phyloP scores from a whole-genome alignment of 2,113 vertebrate genomes.

The Callionymus lyra region DNA sequence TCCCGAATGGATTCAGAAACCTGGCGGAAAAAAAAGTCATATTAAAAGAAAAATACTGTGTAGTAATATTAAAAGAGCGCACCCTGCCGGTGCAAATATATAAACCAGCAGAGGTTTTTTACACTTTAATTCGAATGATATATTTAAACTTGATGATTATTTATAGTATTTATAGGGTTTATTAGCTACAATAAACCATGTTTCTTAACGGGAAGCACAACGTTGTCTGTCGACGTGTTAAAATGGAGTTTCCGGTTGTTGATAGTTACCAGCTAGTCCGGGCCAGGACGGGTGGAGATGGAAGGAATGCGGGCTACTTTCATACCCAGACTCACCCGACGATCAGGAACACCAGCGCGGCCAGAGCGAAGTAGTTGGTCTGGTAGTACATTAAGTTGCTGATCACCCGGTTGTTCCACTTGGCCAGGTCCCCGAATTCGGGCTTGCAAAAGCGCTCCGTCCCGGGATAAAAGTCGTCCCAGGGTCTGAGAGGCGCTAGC shows the following conservation, averaged over 20 bases:
- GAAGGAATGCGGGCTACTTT: constrained; percentile 22
- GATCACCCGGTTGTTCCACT: constrained; percentile 94
- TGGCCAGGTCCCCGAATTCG: constrained; percentile 78
- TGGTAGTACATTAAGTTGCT: constrained; percentile 92
- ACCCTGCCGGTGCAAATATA: constrained; percentile 24
- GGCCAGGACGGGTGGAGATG: constrained; percentile 25
- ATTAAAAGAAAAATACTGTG: too few relatives aligned
- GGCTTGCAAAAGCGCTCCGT: constrained; percentile 78
- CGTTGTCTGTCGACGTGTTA: too few relatives aligned
- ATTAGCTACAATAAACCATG: too few relatives aligned
- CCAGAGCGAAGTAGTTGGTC: constrained; percentile 85
- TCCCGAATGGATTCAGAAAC: constrained; percentile 85
- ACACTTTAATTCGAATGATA: too few relatives aligned
- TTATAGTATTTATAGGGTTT: too few relatives aligned
- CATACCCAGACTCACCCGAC: constrained; percentile 78
- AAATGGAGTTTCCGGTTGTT: too few relatives aligned
- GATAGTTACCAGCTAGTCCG: too few relatives aligned
- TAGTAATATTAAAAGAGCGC: constrained; percentile 34
- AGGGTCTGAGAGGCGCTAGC: constrained; percentile 79
- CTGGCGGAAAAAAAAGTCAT: constrained; percentile 53
- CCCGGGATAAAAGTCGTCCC: constrained; percentile 86
- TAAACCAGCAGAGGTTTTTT: too few relatives aligned
- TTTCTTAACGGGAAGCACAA: too few relatives aligned
- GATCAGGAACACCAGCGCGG: constrained; percentile 73
- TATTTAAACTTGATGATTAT: too few relatives aligned